phyloP scores from a whole-genome alignment of 2,113 vertebrate genomes.

The Epinephelus fuscoguttatus region DNA sequence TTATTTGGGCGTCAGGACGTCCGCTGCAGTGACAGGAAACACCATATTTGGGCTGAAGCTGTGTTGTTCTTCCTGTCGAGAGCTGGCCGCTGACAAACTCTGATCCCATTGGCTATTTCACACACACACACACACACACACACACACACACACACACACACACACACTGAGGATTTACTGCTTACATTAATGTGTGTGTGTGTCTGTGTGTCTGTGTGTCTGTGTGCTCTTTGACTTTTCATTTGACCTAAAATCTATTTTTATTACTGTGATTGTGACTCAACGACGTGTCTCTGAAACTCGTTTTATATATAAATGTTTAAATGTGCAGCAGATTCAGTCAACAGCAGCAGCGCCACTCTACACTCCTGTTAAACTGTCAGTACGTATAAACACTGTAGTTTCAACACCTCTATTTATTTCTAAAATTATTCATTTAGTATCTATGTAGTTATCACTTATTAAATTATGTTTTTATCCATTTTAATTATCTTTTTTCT shows the following conservation, averaged over 20 bases:
- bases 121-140: slow-evolving; percentile 14
- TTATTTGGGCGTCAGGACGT: slow-evolving; percentile 70
- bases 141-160: slow-evolving; percentile 13
- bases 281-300: too few species aligned
- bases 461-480: too few species aligned
- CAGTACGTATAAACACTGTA: too few species aligned
- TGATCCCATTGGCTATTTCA: slow-evolving; percentile 53
- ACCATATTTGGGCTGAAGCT: slow-evolving; percentile 67
- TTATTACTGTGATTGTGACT: neutral
- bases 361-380: too few species aligned
- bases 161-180: neutral
- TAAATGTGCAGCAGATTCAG: too few species aligned
- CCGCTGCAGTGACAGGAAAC: slow-evolving; percentile 65
- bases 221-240: too few species aligned
- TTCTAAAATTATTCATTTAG: too few species aligned
- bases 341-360: too few species aligned
- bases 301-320: too few species aligned
- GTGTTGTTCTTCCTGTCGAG: slow-evolving; percentile 35
- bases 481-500: too few species aligned
- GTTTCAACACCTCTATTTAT: too few species aligned
- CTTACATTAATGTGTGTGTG: slow-evolving; percentile 12
- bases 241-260: neutral
- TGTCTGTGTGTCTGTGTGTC: neutral
- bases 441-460: too few species aligned
- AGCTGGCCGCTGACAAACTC: slow-evolving; percentile 42